Percentiles rank a stretch among this genome's conserved stretches.
Evolutionary conservation across 2,113 vertebrate genomes (phyloP).

Genomic region (Phasianus colchicus): DNA sequence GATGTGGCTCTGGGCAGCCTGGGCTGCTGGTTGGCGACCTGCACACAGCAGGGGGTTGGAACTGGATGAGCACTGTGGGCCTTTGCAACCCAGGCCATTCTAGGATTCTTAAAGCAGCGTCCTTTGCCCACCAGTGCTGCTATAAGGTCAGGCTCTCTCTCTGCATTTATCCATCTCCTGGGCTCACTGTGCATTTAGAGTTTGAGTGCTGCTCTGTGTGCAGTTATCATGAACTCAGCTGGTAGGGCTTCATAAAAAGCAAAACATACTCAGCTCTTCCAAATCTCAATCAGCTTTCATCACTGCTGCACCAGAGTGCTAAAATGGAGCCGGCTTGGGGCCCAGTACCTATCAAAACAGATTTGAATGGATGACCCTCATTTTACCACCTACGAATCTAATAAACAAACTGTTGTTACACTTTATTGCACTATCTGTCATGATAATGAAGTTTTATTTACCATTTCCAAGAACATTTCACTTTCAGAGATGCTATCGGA

Average conservation of each 20-base stretch:
- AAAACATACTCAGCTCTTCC: not conserved
- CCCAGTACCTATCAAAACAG: not conserved
- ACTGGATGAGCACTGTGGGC: too few relatives aligned
- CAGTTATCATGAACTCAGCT: not conserved
- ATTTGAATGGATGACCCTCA: conserved; percentile 44
- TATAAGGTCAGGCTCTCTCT: not conserved
- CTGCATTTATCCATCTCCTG: rapidly evolving
- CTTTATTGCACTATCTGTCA: conserved; percentile 34
- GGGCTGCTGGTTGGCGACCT: too few relatives aligned
- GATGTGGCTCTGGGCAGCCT: too few relatives aligned
- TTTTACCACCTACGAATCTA: not conserved
- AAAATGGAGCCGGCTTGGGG: not conserved
- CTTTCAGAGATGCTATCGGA: not conserved
- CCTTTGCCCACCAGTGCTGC: not conserved
- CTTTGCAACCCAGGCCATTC: too few relatives aligned
- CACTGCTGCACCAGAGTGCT: not conserved
- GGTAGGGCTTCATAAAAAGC: not conserved
- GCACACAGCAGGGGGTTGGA: too few relatives aligned
- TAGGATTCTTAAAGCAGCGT: rapidly evolving
- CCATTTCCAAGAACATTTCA: conserved; percentile 4
- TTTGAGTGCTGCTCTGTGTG: not conserved
- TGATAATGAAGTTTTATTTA: conserved; percentile 49
- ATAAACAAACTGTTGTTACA: conserved; percentile 7
- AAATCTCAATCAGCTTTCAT: not conserved
- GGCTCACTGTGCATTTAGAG: not conserved